A percentile compares a stretch with the other conserved stretches of the same genome.
phyloP scores from a whole-genome alignment of 2,113 vertebrate genomes.

The Rousettus leschenaultii region DNA sequence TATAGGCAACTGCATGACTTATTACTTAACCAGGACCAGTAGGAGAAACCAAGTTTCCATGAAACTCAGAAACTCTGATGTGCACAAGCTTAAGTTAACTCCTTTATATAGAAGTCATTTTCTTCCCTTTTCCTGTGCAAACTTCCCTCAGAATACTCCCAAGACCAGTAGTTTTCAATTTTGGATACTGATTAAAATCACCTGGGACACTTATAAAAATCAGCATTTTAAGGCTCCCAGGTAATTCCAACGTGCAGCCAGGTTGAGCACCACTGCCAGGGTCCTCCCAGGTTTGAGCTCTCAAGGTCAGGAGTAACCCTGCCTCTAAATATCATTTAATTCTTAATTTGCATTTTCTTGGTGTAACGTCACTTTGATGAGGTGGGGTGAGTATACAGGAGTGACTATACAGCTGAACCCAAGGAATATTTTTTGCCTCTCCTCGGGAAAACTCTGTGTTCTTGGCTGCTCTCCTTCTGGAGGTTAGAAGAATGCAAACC shows the following conservation, averaged over 20 bases:
- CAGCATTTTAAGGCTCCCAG: neutral
- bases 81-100: neutral
- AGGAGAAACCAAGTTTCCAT: neutral
- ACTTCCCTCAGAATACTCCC: neutral
- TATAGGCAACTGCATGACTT: neutral
- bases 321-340: neutral
- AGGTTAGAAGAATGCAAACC: slow-evolving; percentile 1
- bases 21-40: neutral
- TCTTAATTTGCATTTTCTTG: neutral
- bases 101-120: neutral
- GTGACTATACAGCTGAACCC: neutral
- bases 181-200: neutral
- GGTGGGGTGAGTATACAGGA: neutral
- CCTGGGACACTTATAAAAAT: neutral
- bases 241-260: neutral
- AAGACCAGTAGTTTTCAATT: neutral
- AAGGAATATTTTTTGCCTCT: neutral
- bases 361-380: neutral
- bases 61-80: neutral
- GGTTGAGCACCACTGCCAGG: neutral
- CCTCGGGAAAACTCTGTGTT: neutral
- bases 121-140: neutral
- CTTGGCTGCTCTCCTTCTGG: neutral
- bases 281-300: neutral
- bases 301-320: neutral